Conservation (phyloP, 2,113 vertebrate genomes). For the Platysternon megacephalum region DNA sequence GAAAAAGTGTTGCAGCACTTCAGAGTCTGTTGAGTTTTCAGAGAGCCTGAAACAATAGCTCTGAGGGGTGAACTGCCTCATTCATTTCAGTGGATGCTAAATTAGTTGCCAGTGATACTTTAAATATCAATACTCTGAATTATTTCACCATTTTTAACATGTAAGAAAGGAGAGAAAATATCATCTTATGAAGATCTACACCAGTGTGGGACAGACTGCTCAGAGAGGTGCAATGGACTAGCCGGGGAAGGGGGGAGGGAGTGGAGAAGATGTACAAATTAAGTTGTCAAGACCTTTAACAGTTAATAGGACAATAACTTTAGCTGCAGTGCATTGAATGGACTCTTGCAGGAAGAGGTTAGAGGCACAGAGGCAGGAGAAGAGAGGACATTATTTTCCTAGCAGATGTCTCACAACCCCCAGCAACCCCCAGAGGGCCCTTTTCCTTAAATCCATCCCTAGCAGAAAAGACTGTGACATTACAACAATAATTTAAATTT, state of each 20-base stretch:
- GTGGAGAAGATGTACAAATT: background rate
- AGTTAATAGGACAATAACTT: background rate
- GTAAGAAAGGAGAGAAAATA: background rate
- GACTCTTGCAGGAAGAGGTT: background rate
- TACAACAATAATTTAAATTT: background rate
- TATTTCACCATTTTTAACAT: background rate
- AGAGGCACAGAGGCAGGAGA: background rate
- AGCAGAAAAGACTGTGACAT: background rate
- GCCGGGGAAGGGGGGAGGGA: background rate
- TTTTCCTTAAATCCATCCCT: background rate
- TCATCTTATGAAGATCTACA: background rate
- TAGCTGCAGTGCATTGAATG: background rate
- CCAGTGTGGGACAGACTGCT: background rate
- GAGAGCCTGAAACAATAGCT: accelerated
- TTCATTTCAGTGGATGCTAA: background rate
- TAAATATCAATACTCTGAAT: background rate
- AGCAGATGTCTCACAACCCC: background rate
- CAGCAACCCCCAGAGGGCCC: background rate
- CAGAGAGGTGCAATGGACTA: background rate
- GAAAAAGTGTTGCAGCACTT: background rate
- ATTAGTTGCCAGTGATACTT: background rate
- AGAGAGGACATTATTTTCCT: background rate
- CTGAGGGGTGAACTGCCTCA: background rate
- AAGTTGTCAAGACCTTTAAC: background rate
- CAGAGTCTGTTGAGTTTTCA: background rate